A percentile compares a stretch with the other conserved stretches of the same genome.
Conservation (phyloP, 1,140 invertebrate species). For the Rhagoletis pomonella region DNA sequence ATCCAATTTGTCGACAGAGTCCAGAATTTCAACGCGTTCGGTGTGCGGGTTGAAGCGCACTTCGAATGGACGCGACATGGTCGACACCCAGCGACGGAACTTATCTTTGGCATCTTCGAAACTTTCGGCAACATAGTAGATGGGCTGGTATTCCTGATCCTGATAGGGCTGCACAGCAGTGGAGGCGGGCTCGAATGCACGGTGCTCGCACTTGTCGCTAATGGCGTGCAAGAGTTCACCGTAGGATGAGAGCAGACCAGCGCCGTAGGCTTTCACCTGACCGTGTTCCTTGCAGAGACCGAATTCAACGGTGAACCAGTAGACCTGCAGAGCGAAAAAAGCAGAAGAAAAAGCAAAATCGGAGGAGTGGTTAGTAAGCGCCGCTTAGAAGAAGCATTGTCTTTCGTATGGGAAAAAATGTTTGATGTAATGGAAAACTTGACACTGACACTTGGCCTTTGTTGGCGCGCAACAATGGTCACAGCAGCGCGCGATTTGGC, state of each 20-base stretch:
- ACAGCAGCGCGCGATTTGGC: not conserved
- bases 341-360: conserved; percentile 23
- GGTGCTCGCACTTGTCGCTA: conserved; percentile 95
- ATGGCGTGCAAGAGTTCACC: conserved; percentile 97
- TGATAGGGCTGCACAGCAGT: too few species aligned
- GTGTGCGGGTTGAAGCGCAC: too few species aligned
- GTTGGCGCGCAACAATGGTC: not conserved
- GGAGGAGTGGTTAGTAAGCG: not conserved
- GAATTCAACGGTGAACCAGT: conserved; percentile 99
- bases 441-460: conserved; percentile 52
- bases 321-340: conserved; percentile 82
- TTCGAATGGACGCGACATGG: too few species aligned
- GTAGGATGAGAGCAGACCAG: conserved; percentile 95
- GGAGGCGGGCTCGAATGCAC: too few species aligned
- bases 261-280: conserved; percentile 94
- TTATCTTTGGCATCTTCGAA: too few species aligned
- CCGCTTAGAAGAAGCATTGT: not conserved
- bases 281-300: conserved; percentile 96
- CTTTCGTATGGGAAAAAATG: not conserved
- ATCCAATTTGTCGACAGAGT: too few species aligned
- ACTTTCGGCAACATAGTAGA: too few species aligned
- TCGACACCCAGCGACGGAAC: too few species aligned
- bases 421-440: conserved; percentile 22
- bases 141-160: too few species aligned
- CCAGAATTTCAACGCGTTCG: too few species aligned